Base-by-base conservation (phyloP, 1,140 invertebrate species). In the Zaprionus ornatus region DNA sequence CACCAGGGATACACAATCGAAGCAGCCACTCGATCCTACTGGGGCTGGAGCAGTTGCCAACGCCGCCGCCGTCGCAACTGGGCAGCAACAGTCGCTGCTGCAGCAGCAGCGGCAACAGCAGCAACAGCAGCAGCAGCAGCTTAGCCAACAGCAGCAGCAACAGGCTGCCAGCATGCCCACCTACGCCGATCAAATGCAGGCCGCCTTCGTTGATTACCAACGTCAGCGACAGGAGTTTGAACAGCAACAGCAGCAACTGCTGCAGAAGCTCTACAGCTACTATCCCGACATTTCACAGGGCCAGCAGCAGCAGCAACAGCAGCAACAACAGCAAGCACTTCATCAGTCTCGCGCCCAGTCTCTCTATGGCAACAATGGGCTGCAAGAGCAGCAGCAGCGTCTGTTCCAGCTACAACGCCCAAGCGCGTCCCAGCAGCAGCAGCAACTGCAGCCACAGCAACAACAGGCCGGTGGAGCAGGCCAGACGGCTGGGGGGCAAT, bases 111-210 rank as follows among this genome's bases (percentile, higher is more conserved):
- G 42, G 60, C 59, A 61, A 9, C 72, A 68, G 19, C 66, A 74
- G 4, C 56, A 29, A 5, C 66, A 63, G 17, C 54, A 62, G 3
- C 71, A 42, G 5, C 37, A 37, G 12, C 73, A 60, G 37, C 62
- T 42, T n/a, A 17, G 15, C 6, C 1, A 29, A 5, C 56, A 35
- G 19, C 35, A 57, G 19, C 67, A 70, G n/a, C 42, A 60, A 12
- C 67, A 60, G 45, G 17, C 15, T 25, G 15, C 42, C 9, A 68
- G 50, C 4, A 19, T 85, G 23, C 80, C 83, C 37, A 80, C 56
- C 72, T 88, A 87, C 35, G 79, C 84, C 5, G 88, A 91, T 17
- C 90, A 91, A 40, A 79, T 84, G 82, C 90, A 90, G 3, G 80
- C 83, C 29, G 81, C 90, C 55, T 90, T 88, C 52, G 10, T 75